These are phyloP conservation scores for Ptilorrhoa leucosticta DNA, from an alignment of 2,113 vertebrate species.

Conservation along the genomic window DNA sequence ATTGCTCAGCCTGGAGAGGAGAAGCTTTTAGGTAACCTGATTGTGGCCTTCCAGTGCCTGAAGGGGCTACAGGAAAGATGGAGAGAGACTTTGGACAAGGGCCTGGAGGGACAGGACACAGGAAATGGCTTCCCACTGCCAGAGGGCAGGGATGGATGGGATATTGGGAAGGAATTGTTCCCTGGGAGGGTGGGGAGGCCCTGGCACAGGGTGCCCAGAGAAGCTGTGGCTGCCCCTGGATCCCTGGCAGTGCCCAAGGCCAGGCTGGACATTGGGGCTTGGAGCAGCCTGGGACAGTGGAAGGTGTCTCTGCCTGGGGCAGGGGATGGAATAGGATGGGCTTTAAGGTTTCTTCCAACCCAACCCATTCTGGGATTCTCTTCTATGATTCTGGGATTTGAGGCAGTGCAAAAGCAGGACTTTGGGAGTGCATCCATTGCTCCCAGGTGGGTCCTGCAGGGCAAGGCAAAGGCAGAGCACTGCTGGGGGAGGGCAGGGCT, in stretches of 20 bases:
- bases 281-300: not conserved
- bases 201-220: not conserved
- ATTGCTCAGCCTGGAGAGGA: not conserved
- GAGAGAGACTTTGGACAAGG: rapidly evolving
- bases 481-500: not conserved
- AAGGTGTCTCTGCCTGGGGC: not conserved
- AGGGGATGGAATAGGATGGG: rapidly evolving
- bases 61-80: rapidly evolving
- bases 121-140: not conserved
- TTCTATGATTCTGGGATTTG: not conserved
- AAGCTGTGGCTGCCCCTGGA: not conserved
- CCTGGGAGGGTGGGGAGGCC: rapidly evolving
- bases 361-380: not conserved
- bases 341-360: rapidly evolving
- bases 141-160: rapidly evolving
- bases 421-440: not conserved
- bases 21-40: not conserved
- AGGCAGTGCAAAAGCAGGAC: not conserved
- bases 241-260: not conserved
- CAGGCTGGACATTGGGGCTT: not conserved
- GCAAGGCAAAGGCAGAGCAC: not conserved
- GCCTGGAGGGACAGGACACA: not conserved
- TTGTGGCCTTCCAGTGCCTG: rapidly evolving
- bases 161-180: not conserved
- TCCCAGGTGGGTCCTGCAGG: not conserved